Conservation (phyloP, 1,140 invertebrate species). For the Rhyzopertha dominica region DNA sequence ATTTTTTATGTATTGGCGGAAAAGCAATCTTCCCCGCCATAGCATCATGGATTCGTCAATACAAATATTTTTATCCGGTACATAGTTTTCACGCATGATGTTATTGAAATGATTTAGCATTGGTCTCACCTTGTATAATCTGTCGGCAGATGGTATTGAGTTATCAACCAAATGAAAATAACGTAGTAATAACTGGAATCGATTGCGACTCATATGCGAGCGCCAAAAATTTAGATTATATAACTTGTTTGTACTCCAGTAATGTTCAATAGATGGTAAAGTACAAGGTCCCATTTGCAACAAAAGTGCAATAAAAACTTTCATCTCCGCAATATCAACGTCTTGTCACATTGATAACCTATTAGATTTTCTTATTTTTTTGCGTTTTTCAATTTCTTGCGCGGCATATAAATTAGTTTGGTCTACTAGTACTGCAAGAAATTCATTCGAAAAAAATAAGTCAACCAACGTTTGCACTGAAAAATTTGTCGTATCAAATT, state of each 20-base stretch:
- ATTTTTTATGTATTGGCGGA: slow-evolving; percentile 37
- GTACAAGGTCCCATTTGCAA: slow-evolving; percentile 16
- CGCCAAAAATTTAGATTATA: slow-evolving; percentile 14
- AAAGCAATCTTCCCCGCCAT: slow-evolving; percentile 33
- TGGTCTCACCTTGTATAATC: slow-evolving; percentile 14
- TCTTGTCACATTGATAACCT: slow-evolving; percentile 10
- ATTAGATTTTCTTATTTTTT: slow-evolving; percentile 12
- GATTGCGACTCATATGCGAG: slow-evolving; percentile 15
- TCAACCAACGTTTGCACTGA: slow-evolving; percentile 11
- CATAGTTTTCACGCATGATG: slow-evolving; percentile 31
- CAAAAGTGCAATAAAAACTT: slow-evolving; percentile 16
- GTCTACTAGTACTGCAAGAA: slow-evolving; percentile 14
- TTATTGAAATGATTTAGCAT: slow-evolving; percentile 30
- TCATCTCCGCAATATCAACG: slow-evolving; percentile 11
- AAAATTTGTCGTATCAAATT: slow-evolving; percentile 16
- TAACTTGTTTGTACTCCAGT: slow-evolving; percentile 14
- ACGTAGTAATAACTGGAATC: slow-evolving; percentile 17
- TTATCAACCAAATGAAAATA: slow-evolving; percentile 18
- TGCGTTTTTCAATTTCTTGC: too few species aligned
- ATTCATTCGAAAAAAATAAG: slow-evolving; percentile 18
- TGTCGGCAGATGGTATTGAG: slow-evolving; percentile 4
- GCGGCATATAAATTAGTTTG: too few species aligned
- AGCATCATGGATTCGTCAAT: slow-evolving; percentile 37
- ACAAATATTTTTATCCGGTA: slow-evolving; percentile 25
- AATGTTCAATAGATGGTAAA: slow-evolving; percentile 18